A percentile compares a stretch with the other conserved stretches of the same genome.
Conservation (phyloP, 1,140 invertebrate genomes). For the Hycleus cichorii region DNA sequence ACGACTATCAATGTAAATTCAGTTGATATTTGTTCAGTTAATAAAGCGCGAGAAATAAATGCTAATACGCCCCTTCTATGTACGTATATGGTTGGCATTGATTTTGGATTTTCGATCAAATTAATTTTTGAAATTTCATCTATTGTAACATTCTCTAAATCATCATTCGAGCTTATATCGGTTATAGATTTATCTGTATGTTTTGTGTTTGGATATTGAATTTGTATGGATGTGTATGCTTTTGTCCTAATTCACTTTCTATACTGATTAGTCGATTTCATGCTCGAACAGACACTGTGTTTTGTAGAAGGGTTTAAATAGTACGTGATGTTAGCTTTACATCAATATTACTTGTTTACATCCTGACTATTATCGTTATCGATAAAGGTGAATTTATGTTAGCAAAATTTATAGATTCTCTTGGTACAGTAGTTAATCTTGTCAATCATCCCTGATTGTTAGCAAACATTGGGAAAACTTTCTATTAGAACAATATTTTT, state of each 20-base stretch:
- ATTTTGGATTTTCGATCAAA: slow-evolving; percentile 12
- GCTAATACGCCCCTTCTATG: background rate
- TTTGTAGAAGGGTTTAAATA: background rate
- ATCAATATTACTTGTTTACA: slow-evolving; percentile 10
- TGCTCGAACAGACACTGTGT: slow-evolving; percentile 8
- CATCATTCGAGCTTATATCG: background rate
- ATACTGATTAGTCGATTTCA: slow-evolving; percentile 15
- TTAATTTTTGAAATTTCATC: slow-evolving; percentile 15
- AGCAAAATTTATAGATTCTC: background rate
- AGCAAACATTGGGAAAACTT: too few species aligned
- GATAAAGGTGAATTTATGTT: background rate
- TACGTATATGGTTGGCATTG: slow-evolving; percentile 1
- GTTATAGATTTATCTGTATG: background rate
- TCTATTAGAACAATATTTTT: too few species aligned
- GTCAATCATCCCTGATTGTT: too few species aligned
- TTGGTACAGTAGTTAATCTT: background rate
- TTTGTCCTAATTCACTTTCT: slow-evolving; percentile 8
- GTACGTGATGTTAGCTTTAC: slow-evolving; percentile 12
- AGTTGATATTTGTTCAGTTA: slow-evolving; percentile 16
- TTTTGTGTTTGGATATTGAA: background rate
- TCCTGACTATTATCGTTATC: slow-evolving; percentile 9
- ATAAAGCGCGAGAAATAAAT: slow-evolving; percentile 14
- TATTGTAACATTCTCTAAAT: background rate
- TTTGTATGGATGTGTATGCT: slow-evolving; percentile 1
- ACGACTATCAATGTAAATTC: slow-evolving; percentile 18